A percentile compares a stretch with the other conserved stretches of the same genome.
Evolutionary conservation across 2,113 vertebrate genomes (phyloP).

Genomic region (Sceloporus undulatus): DNA sequence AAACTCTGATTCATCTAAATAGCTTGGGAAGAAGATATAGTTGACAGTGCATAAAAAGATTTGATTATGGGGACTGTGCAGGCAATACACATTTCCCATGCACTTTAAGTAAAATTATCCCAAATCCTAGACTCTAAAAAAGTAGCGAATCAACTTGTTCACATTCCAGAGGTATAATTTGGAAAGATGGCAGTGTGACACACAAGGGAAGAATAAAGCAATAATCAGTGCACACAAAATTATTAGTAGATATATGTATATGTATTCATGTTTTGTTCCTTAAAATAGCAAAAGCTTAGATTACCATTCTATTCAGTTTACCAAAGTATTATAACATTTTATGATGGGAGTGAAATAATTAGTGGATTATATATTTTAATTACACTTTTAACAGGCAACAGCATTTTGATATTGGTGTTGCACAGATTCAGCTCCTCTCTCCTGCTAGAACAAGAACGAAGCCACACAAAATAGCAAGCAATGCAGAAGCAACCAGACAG

Average conservation of each 20-base stretch:
- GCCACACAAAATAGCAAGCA: conserved; percentile 55
- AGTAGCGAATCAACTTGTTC: conserved; percentile 25
- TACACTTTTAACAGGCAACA: conserved; percentile 5
- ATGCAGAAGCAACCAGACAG: conserved; percentile 43
- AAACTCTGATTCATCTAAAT: background rate
- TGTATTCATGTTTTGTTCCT: background rate
- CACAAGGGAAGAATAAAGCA: conserved; percentile 19
- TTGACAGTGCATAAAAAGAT: background rate
- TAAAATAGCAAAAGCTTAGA: background rate
- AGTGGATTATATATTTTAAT: background rate
- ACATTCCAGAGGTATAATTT: conserved; percentile 4
- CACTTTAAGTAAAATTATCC: background rate
- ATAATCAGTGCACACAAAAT: conserved; percentile 30
- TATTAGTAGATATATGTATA: background rate
- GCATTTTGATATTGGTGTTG: conserved; percentile 28
- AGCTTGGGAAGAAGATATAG: background rate
- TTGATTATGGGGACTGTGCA: background rate
- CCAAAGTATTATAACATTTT: conserved; percentile 17
- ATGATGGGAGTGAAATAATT: conserved; percentile 20
- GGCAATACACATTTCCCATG: background rate
- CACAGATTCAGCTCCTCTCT: conserved; percentile 17
- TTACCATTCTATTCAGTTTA: conserved; percentile 38
- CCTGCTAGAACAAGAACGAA: conserved; percentile 36
- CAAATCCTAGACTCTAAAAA: conserved; percentile 10
- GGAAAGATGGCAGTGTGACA: conserved; percentile 28